A percentile compares a stretch with the other conserved stretches of the same genome.
Conservation (phyloP, 2,113 vertebrate genomes). For the Terrapene triunguis region DNA sequence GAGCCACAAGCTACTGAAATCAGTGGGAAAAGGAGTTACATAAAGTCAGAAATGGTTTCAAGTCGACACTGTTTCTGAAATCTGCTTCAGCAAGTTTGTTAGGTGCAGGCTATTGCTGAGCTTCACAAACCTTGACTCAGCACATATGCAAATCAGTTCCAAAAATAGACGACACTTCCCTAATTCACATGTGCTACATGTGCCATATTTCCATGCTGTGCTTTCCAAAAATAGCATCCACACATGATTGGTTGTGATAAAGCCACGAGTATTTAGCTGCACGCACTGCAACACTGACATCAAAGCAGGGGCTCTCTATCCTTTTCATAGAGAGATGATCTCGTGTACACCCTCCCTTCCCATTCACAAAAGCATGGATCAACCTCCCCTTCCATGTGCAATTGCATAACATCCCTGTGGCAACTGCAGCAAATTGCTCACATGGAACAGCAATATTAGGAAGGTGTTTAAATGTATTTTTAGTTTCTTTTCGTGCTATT, state of each 20-base stretch:
- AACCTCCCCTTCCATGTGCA: neutral
- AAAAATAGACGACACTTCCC: slow-evolving; percentile 63
- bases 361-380: slow-evolving; percentile 57
- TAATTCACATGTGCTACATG: slow-evolving; percentile 64
- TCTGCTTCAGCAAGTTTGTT: slow-evolving; percentile 6
- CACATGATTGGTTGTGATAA: slow-evolving; percentile 38
- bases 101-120: slow-evolving; percentile 19
- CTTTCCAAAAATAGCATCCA: slow-evolving; percentile 57
- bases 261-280: slow-evolving; percentile 33
- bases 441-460: neutral
- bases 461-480: slow-evolving; percentile 32
- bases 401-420: slow-evolving; percentile 12
- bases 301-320: neutral
- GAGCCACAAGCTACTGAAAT: neutral
- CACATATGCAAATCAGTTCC: slow-evolving; percentile 67
- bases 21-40: neutral
- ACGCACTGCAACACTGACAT: neutral
- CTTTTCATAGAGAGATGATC: slow-evolving; percentile 31
- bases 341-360: neutral
- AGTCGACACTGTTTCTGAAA: slow-evolving; percentile 21
- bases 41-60: neutral
- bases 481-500: neutral
- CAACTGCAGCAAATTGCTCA: slow-evolving; percentile 5
- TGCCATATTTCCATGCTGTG: slow-evolving; percentile 54
- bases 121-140: slow-evolving; percentile 68